Percentiles rank a stretch among this genome's conserved stretches.
Conservation (phyloP, 2,113 vertebrate genomes). For the Zonotrichia leucophrys region DNA sequence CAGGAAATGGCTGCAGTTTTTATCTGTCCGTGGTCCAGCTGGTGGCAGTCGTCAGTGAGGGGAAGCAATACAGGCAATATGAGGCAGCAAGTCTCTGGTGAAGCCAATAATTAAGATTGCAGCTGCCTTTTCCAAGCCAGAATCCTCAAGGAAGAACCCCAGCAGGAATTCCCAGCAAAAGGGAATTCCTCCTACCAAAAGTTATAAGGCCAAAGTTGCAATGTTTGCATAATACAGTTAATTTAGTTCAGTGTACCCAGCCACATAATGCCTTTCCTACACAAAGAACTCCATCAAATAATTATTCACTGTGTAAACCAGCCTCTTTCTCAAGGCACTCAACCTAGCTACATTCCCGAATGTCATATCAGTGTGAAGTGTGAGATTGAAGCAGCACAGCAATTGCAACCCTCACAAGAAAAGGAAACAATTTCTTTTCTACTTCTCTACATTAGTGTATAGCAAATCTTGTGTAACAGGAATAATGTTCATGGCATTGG, state of each 20-base stretch:
- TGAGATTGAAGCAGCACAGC: conserved; percentile 36
- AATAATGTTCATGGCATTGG: conserved; percentile 55
- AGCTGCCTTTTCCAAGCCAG: neutral
- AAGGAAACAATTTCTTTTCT: conserved; percentile 59
- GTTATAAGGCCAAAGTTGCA: neutral
- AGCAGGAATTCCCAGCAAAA: neutral
- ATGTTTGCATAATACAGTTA: neutral
- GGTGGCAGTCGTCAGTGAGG: neutral
- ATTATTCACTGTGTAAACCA: conserved; percentile 31
- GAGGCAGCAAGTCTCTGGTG: neutral
- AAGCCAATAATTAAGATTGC: neutral
- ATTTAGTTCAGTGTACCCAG: neutral
- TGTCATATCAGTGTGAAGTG: conserved; percentile 17
- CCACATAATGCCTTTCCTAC: neutral
- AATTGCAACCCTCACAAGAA: conserved; percentile 36
- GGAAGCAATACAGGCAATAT: neutral
- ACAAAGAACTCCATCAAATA: conserved; percentile 3
- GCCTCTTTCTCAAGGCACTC: neutral
- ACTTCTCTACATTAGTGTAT: conserved; percentile 43
- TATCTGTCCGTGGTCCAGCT: neutral
- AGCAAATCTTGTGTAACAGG: conserved; percentile 70
- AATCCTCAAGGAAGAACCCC: neutral
- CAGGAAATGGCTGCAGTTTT: neutral
- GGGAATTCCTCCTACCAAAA: neutral
- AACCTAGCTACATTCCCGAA: neutral